Conservation (phyloP, 2,113 vertebrate species). For the Cepphus grylle region DNA sequence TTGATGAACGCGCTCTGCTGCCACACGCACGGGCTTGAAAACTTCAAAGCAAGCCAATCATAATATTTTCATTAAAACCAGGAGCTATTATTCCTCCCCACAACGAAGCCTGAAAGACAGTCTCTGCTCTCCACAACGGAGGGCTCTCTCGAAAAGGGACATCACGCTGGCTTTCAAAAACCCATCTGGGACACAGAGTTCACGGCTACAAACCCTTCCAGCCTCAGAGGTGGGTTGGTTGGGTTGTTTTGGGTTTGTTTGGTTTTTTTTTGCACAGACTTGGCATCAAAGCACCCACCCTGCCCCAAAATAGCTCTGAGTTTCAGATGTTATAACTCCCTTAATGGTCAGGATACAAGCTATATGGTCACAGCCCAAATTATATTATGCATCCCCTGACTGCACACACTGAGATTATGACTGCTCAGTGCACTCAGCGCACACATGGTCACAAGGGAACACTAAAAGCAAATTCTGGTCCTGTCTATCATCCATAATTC, state of each 20-base stretch:
- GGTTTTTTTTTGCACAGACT: neutral
- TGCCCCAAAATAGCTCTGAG: neutral
- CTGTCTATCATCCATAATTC: constrained; percentile 89
- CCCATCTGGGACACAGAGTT: neutral
- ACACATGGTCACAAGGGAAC: constrained; percentile 73
- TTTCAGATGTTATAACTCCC: neutral
- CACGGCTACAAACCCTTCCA: neutral
- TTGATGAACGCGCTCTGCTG: neutral
- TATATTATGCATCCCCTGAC: constrained; percentile 56
- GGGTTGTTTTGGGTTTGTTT: neutral
- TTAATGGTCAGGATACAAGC: neutral
- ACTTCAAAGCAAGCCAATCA: neutral
- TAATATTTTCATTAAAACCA: neutral
- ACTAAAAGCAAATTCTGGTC: constrained; percentile 83
- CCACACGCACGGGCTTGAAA: neutral
- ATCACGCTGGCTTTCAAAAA: neutral
- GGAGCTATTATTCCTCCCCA: neutral
- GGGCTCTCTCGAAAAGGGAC: neutral
- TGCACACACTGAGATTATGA: constrained; percentile 74
- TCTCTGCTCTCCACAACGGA: neutral
- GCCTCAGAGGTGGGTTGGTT: neutral
- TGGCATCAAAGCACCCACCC: neutral
- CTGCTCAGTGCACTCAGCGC: constrained; percentile 66
- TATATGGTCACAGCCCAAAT: constrained; percentile 52
- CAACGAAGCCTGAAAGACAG: neutral